A percentile compares a stretch with the other conserved stretches of the same genome.
phyloP scores from a whole-genome alignment of 1,140 invertebrate species.

The Drosophila bifasciata region DNA sequence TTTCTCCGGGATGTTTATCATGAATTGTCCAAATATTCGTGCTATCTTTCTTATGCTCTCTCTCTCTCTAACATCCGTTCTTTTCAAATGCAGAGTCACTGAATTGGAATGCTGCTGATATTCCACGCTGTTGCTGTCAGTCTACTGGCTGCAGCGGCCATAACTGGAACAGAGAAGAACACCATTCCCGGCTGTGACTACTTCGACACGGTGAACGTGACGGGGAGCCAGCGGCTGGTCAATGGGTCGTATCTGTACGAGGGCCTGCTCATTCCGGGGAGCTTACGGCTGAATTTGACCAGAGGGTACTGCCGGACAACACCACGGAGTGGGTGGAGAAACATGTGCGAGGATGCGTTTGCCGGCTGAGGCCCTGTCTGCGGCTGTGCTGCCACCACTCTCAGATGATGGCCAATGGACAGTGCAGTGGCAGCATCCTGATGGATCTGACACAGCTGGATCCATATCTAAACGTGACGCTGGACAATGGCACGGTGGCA shows the following conservation, averaged over 20 bases:
- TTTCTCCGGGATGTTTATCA: no score
- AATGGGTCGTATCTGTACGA: conserved; percentile 69
- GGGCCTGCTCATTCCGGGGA: conserved; percentile 49
- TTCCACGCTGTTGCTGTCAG: neutral
- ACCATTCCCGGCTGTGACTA: conserved; percentile 54
- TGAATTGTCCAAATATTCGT: no score
- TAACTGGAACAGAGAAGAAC: neutral
- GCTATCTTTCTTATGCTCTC: no score
- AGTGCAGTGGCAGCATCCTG: conserved; percentile 19
- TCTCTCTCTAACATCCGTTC: no score
- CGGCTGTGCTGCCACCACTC: conserved; percentile 63
- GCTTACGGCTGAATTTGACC: conserved; percentile 52
- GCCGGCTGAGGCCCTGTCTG: conserved; percentile 51
- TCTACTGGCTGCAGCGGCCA: neutral
- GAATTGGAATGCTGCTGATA: neutral
- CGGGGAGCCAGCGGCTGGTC: conserved; percentile 10
- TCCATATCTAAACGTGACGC: conserved; percentile 56
- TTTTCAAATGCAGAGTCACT: no score
- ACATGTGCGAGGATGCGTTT: conserved; percentile 67
- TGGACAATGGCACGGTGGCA: conserved; percentile 22
- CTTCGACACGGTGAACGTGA: conserved; percentile 61
- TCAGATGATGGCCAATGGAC: neutral
- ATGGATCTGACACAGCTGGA: conserved; percentile 15
- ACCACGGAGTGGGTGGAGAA: conserved; percentile 9
- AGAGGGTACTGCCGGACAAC: conserved; percentile 17